Evolutionary conservation across 1,140 invertebrate species (phyloP), one percentile per base, ranked within the genome.

Genomic region (Drosophila littoralis): DNA sequence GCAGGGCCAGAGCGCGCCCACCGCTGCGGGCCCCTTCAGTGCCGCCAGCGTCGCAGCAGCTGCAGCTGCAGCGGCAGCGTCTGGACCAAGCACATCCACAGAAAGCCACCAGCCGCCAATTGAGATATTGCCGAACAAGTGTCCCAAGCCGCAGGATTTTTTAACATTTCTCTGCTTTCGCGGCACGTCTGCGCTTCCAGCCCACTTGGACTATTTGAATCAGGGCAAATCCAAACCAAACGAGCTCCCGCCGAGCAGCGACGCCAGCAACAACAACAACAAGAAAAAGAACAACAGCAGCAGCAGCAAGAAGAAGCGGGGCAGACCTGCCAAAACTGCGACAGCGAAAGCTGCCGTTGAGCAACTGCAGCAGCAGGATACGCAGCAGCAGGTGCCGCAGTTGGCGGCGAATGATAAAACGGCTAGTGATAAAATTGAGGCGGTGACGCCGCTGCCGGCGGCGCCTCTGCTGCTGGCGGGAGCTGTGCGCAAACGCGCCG

Each of bases 111-210:
- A 92, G 74, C 93, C 93, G 40, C 93, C 93, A 72, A 93, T 93
- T 46, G 94, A 95, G 82, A 93, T 94, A 67, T 92, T 95, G 77
- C 95, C 95, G 43, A 94, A 95, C 51, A 96, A 95, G 88, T 93
- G 96, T 78, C 97, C 97, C 35, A 97, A 97, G 79, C 97, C 97
- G 5, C 97, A 98, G 94, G 97, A 98, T 92, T 98, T 98, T 91
- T 90, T 98, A 22, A 98, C 97, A 71, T 98, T 97, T 92, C 93
- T 98, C 5, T 98, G 97, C 92, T 96, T 97, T 78, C 94, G 97
- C 93, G 96, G 97, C 58, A 97, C 96, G 28, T 93, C 95, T 15
- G 94, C 95, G 68, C 92, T 97, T 68, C 96, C 96, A 36, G 93
- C 95, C 4, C 95, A 94, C 71, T 92, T 97, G 55, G 95, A 97